Conservation (phyloP, 2,888 invertebrate species). For the Dioctria linearis region DNA sequence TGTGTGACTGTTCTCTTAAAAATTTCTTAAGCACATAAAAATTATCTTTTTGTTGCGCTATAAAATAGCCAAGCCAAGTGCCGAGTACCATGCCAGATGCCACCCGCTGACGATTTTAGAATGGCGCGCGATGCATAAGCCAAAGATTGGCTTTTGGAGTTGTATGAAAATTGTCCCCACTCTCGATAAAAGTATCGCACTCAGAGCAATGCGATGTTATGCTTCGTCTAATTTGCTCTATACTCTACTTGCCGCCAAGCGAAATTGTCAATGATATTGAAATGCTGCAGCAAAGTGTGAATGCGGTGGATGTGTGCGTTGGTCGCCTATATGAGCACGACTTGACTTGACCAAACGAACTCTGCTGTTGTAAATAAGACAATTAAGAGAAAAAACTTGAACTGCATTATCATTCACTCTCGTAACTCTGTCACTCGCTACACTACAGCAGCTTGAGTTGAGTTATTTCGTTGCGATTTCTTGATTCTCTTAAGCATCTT, state of each 20-base stretch:
- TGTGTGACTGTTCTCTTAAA: conserved; percentile 50
- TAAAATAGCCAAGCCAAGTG: too few relatives aligned
- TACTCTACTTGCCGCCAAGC: neutral
- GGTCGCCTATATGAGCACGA: neutral
- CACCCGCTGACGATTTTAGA: neutral
- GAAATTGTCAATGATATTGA: conserved; percentile 32
- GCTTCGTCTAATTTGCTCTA: neutral
- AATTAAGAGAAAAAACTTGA: neutral
- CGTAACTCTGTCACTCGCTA: too few relatives aligned
- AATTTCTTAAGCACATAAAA: conserved; percentile 49
- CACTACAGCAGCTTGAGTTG: too few relatives aligned
- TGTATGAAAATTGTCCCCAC: neutral
- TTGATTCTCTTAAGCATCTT: neutral
- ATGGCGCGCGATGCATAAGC: neutral
- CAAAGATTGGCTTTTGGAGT: neutral
- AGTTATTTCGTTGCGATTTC: neutral
- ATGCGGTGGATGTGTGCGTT: neutral
- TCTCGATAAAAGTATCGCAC: neutral
- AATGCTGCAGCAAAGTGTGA: neutral
- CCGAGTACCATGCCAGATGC: too few relatives aligned
- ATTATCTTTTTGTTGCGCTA: neutral
- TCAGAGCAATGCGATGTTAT: neutral
- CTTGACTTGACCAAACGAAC: too few relatives aligned
- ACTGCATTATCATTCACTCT: neutral
- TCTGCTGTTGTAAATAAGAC: too few relatives aligned